Evolutionary conservation across 1,140 invertebrate genomes (phyloP), one percentile per base, ranked within the genome.

Genomic region (Bombus confusus): DNA sequence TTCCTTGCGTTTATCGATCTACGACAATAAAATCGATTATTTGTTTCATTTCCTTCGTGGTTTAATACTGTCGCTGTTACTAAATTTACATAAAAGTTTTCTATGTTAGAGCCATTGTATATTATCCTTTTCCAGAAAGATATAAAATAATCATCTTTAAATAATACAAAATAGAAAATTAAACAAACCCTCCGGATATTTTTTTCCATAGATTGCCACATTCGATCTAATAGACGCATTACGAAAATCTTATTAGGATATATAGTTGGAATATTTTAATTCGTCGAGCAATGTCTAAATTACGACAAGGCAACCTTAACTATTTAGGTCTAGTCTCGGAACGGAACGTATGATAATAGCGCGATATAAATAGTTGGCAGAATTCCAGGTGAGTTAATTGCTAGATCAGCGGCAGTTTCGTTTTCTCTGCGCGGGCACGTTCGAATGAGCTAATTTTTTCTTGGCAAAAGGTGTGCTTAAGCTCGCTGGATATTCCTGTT

Each of bases 351-450:
- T 64, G 90, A 90, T 90, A 91, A 91, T 76, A 77, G 79, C 22
- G 73, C 77, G 69, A 87, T 88, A 91, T 91, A 91, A 90, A 90
- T 90, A 90, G 85, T 87, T 90, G 89, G 90, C 85, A 25, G 6
- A 10, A 9, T 68, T 84, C 85, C 89, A 91, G 79, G 52, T 83
- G 62, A 85, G 87, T 88, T 91, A 91, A 91, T 91, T 88, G 89
- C 90, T 83, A 81, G 89, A 91, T 91, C 90, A 91, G 71, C 82
- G 69, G 80, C 73, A 83, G 64, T 80, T 87, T 75, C 85, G 81
- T 88, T 91, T 86, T 59, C 79, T 86, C 86, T 62, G 41, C 76
- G 47, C 68, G 43, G 66, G 31, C 77, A 85, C 77, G 80, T 76
- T 79, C 37, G 73, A 37, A 64, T 31, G 66, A 80, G 83, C 57